Conservation (phyloP, 2,888 invertebrate species). For the Spodoptera exigua region DNA sequence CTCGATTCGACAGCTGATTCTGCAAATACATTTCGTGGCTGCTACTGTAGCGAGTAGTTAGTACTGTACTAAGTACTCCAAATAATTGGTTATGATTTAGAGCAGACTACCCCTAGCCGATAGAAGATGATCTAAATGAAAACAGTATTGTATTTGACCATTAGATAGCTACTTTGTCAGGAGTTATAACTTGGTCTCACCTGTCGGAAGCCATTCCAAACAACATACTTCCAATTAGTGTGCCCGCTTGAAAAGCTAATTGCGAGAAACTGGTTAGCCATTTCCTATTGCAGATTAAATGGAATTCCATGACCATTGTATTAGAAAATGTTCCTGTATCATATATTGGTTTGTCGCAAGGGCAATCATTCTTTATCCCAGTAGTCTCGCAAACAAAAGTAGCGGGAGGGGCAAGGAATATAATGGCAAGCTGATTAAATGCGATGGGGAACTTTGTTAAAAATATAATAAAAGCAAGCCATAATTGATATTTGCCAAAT, state of each 20-base stretch:
- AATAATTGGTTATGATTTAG: no score
- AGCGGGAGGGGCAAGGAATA: slow-evolving; percentile 73
- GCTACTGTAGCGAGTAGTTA: no score
- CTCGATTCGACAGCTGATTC: no score
- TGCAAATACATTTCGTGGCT: no score
- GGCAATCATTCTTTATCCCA: slow-evolving; percentile 70
- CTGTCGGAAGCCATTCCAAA: slow-evolving; percentile 94
- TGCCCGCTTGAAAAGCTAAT: slow-evolving; percentile 93
- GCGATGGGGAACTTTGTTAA: slow-evolving; percentile 73
- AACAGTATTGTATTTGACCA: no score
- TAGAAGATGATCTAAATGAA: no score
- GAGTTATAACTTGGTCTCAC: slow-evolving; percentile 88
- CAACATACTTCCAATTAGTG: slow-evolving; percentile 91
- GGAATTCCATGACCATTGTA: slow-evolving; percentile 93
- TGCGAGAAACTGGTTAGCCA: slow-evolving; percentile 92
- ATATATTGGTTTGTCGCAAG: slow-evolving; percentile 89
- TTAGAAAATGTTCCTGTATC: slow-evolving; percentile 91
- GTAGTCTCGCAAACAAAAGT: slow-evolving; percentile 58
- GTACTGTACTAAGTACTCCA: no score
- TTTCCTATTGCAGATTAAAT: slow-evolving; percentile 91
- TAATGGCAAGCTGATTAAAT: slow-evolving; percentile 75
- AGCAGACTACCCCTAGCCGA: no score
- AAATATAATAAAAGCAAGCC: slow-evolving; percentile 68
- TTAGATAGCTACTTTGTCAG: no score
- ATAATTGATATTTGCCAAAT: slow-evolving; percentile 74